Percentiles rank a stretch among this genome's conserved stretches.
Conservation (phyloP, 2,113 vertebrate species). For the Peromyscus californicus region DNA sequence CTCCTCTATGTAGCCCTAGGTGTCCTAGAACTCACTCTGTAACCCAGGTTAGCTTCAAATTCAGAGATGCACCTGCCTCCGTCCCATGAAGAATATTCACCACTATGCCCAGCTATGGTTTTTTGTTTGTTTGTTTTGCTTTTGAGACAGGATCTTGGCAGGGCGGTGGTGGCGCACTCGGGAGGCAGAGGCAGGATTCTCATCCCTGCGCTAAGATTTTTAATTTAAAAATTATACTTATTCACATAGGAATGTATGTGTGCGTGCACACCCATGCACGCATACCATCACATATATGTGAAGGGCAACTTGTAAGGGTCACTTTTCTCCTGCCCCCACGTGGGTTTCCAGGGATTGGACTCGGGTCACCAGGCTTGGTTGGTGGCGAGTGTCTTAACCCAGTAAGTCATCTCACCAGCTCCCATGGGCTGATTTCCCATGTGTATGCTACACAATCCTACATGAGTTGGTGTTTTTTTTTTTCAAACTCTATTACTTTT, state of each 20-base stretch:
- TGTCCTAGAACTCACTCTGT: background rate
- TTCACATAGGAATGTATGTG: background rate
- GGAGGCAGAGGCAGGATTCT: background rate
- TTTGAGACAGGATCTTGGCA: background rate
- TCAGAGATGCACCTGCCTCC: background rate
- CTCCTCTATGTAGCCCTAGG: background rate
- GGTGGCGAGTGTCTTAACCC: background rate
- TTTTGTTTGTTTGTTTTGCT: background rate
- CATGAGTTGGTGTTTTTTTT: background rate
- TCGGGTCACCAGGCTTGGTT: background rate
- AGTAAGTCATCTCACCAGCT: background rate
- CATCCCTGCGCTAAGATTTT: background rate
- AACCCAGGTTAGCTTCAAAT: background rate
- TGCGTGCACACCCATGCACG: background rate
- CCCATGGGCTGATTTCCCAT: too few relatives aligned
- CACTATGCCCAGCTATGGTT: background rate
- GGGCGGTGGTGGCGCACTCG: too few relatives aligned
- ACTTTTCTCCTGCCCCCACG: too few relatives aligned
- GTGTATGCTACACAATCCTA: too few relatives aligned
- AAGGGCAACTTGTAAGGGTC: background rate
- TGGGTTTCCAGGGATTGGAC: background rate
- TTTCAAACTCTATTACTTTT: background rate
- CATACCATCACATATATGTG: background rate
- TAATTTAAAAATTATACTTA: background rate
- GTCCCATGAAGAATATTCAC: background rate